These are phyloP conservation scores for Lethenteron camtschaticum DNA, from an alignment of 2,113 vertebrate species.

Conservation along the genomic window DNA sequence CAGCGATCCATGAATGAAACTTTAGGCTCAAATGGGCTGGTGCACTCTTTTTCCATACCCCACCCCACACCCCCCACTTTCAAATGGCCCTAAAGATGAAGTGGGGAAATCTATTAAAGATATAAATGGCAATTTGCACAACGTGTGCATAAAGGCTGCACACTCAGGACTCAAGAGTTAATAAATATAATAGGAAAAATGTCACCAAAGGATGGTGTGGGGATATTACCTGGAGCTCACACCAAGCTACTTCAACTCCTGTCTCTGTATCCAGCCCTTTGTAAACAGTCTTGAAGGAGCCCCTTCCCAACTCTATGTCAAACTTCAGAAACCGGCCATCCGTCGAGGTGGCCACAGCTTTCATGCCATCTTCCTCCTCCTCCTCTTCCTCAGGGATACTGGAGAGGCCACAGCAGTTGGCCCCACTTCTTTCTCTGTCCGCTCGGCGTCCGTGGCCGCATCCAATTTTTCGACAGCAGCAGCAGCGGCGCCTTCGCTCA, in stretches of 20 bases:
- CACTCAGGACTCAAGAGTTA: too few relatives aligned
- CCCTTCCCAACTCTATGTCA: constrained; percentile 3
- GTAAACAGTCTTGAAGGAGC: constrained; percentile 4
- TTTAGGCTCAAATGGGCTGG: too few relatives aligned
- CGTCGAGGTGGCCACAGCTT: constrained; percentile 1
- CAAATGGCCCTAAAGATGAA: too few relatives aligned
- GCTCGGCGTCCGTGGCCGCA: background rate
- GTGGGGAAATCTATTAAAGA: too few relatives aligned
- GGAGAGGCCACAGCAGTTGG: background rate
- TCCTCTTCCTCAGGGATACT: constrained; percentile 18
- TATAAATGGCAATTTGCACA: too few relatives aligned
- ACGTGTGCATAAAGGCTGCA: too few relatives aligned
- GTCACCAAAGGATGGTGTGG: too few relatives aligned
- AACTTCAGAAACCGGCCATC: constrained; percentile 1
- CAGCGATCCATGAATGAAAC: too few relatives aligned
- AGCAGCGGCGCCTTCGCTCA: background rate
- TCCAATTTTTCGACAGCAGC: background rate
- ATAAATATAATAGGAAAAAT: too few relatives aligned
- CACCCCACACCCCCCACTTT: too few relatives aligned
- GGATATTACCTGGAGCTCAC: constrained; percentile 1
- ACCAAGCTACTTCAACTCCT: constrained; percentile 2
- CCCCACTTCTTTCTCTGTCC: background rate
- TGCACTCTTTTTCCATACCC: too few relatives aligned
- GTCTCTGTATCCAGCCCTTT: constrained; percentile 2
- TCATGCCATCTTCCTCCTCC: constrained; percentile 1